Evolutionary conservation across 2,888 invertebrate species (phyloP).

Genomic region (Salticus scenicus): DNA sequence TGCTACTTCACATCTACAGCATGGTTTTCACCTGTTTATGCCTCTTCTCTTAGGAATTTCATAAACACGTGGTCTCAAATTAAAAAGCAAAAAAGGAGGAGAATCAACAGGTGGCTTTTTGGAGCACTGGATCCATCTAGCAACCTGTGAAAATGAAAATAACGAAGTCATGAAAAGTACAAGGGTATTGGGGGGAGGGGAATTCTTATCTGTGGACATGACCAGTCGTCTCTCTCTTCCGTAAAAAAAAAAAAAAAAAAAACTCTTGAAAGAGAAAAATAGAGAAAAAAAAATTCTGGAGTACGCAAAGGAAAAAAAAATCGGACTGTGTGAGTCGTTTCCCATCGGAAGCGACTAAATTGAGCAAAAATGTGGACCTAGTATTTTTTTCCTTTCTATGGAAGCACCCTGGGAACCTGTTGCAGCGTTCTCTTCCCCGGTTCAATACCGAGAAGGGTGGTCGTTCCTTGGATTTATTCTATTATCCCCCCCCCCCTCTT

Average conservation of each 20-base stretch:
- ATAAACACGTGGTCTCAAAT: too few species aligned
- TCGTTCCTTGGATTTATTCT: neutral
- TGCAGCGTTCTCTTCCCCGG: constrained; percentile 36
- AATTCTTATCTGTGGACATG: constrained; percentile 3
- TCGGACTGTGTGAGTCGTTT: constrained; percentile 51
- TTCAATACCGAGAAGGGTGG: constrained; percentile 57
- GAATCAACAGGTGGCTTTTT: neutral
- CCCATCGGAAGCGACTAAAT: constrained; percentile 64
- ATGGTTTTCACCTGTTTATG: too few species aligned
- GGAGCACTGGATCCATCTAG: neutral
- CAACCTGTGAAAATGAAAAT: constrained; percentile 35
- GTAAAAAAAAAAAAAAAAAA: too few species aligned
- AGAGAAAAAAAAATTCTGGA: constrained; percentile 23
- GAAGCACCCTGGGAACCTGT: constrained; percentile 58
- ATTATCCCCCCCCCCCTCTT: constrained; percentile 12
- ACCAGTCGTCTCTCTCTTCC: neutral
- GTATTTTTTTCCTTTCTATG: constrained; percentile 2
- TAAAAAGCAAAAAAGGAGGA: too few species aligned
- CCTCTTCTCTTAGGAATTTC: too few species aligned
- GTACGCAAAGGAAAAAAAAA: constrained; percentile 5
- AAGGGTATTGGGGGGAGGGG: constrained; percentile 18
- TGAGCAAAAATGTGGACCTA: constrained; percentile 50
- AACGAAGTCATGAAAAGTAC: constrained; percentile 43
- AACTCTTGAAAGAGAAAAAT: constrained; percentile 14
- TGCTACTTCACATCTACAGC: too few species aligned